A percentile compares a stretch with the other conserved stretches of the same genome.
Evolutionary conservation across 2,797 vertebrate species (phyloP).

Genomic region (Myoxocephalus aenaeus): DNA sequence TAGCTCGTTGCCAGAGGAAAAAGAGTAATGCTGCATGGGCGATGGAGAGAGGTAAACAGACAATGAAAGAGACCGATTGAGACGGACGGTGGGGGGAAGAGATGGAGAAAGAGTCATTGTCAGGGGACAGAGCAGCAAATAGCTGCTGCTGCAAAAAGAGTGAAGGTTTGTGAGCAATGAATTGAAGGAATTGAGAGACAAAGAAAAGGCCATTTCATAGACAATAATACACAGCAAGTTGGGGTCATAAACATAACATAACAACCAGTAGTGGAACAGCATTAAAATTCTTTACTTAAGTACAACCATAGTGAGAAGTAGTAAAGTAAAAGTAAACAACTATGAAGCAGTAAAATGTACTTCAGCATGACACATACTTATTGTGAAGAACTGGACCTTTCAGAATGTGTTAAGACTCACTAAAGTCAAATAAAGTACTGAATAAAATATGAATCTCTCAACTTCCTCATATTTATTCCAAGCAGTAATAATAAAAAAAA

Average conservation of each 20-base stretch:
- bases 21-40: constrained; percentile 71
- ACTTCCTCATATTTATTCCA: background rate
- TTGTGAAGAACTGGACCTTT: background rate
- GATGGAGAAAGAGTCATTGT: constrained; percentile 67
- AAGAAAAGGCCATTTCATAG: constrained; percentile 53
- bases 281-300: constrained; percentile 33
- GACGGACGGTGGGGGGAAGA: constrained; percentile 43
- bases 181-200: constrained; percentile 39
- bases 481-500: background rate
- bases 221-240: constrained; percentile 49
- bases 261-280: constrained; percentile 12
- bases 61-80: constrained; percentile 76
- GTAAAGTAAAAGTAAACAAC: constrained; percentile 36
- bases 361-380: background rate
- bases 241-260: constrained; percentile 41
- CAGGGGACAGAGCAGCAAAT: constrained; percentile 58
- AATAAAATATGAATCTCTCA: background rate
- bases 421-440: background rate
- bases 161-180: constrained; percentile 42
- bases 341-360: constrained; percentile 8
- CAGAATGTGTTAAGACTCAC: background rate
- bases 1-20: constrained; percentile 68
- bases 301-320: constrained; percentile 17
- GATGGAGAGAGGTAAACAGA: constrained; percentile 74
- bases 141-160: constrained; percentile 38